A percentile compares a stretch with the other conserved stretches of the same genome.
These are phyloP conservation scores for Phalacrocorax carbo DNA, from an alignment of 2,113 vertebrate species.

Conservation along the genomic window DNA sequence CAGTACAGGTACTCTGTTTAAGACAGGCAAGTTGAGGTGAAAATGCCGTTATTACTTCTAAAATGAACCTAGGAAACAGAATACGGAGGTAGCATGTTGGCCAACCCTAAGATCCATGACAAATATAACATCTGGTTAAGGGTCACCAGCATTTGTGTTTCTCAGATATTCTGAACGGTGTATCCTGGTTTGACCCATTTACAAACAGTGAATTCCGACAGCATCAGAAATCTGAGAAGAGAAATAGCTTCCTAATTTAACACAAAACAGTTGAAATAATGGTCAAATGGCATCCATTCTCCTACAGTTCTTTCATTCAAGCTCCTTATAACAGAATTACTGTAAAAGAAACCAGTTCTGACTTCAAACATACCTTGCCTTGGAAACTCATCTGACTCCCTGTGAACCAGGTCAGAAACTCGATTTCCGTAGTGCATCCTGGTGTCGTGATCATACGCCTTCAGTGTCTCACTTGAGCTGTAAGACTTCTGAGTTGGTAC, in stretches of 20 bases:
- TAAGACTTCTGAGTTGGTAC: constrained; percentile 97
- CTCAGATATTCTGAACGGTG: neutral
- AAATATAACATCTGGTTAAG: neutral
- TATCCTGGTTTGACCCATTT: neutral
- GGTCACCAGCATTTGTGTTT: neutral
- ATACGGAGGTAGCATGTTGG: neutral
- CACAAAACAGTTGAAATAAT: neutral
- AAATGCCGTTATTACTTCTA: neutral
- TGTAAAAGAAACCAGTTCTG: neutral
- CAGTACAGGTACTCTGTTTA: neutral
- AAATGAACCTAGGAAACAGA: neutral
- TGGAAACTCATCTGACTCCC: constrained; percentile 92
- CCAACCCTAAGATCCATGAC: neutral
- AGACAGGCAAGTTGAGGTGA: neutral
- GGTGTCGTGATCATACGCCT: constrained; percentile 93
- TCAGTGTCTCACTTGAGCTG: constrained; percentile 95
- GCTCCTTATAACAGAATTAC: too few relatives aligned
- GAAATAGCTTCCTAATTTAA: neutral
- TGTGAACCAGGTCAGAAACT: constrained; percentile 92
- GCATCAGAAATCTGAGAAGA: neutral
- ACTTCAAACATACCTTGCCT: constrained; percentile 85
- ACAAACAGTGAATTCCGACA: neutral
- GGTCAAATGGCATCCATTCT: neutral
- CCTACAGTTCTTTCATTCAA: too few relatives aligned
- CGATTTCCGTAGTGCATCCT: constrained; percentile 92